Evolutionary conservation across 2,113 vertebrate genomes (phyloP).

Genomic region (Murina feae): DNA sequence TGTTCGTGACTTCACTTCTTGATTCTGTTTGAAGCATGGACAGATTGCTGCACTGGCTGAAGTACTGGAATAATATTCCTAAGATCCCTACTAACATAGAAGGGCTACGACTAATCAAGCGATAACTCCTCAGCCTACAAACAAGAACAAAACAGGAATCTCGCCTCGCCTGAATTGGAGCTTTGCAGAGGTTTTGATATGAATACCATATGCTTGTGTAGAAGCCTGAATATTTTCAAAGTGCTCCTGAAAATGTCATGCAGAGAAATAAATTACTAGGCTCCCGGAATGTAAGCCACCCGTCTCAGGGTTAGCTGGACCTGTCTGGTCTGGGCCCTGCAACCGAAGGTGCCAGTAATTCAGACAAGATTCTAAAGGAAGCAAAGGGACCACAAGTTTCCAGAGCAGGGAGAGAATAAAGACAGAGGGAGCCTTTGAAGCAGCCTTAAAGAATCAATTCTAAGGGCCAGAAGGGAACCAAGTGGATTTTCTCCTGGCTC

Average conservation of each 20-base stretch:
- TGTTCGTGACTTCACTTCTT: not conserved
- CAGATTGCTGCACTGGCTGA: rapidly evolving
- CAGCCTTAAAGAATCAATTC: not conserved
- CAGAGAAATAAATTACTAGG: not conserved
- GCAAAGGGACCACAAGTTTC: not conserved
- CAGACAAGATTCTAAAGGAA: not conserved
- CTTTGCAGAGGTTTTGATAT: not conserved
- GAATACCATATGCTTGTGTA: not conserved
- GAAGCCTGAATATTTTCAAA: not conserved
- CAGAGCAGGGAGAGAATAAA: not conserved
- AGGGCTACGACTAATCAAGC: not conserved
- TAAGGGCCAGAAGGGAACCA: not conserved
- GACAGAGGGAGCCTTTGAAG: not conserved
- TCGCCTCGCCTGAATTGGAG: not conserved
- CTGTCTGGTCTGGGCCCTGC: not conserved
- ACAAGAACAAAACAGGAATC: not conserved
- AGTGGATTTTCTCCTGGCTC: not conserved
- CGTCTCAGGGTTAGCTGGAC: not conserved
- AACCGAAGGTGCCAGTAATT: not conserved
- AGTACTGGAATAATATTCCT: not conserved
- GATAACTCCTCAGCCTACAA: not conserved
- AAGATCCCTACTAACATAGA: not conserved
- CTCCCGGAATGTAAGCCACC: rapidly evolving
- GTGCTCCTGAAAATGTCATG: rapidly evolving
- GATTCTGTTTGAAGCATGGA: rapidly evolving